Percentiles rank a stretch among this genome's conserved stretches.
phyloP scores from a whole-genome alignment of 2,888 invertebrate species.

The Drosophila mulleri region DNA sequence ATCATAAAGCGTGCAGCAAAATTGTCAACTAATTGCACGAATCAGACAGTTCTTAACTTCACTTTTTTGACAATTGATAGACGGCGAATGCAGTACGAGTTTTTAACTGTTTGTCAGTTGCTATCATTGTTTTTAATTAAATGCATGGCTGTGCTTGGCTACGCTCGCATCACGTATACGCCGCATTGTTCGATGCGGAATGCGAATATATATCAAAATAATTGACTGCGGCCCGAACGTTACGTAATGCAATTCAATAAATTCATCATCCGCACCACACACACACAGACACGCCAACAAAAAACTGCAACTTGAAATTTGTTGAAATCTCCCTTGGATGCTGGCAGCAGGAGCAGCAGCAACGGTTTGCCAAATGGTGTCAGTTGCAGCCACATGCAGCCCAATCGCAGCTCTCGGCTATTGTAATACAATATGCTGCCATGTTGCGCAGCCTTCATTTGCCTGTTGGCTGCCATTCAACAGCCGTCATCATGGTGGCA shows the following conservation, averaged over 20 bases:
- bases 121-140: slow-evolving; percentile 34
- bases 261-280: slow-evolving; percentile 23
- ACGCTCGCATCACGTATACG: slow-evolving; percentile 40
- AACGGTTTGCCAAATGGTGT: slow-evolving; percentile 51
- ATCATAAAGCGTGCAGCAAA: slow-evolving; percentile 9
- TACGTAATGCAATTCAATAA: slow-evolving; percentile 50
- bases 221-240: slow-evolving; percentile 47
- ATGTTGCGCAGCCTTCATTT: slow-evolving; percentile 22
- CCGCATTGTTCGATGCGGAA: slow-evolving; percentile 12
- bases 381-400: slow-evolving; percentile 42
- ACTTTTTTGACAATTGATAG: slow-evolving; percentile 7
- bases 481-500: slow-evolving; percentile 50
- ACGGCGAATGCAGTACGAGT: background rate
- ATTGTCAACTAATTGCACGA: slow-evolving; percentile 40
- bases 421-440: slow-evolving; percentile 64
- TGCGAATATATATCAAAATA: slow-evolving; percentile 69
- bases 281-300: background rate
- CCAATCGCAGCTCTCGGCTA: slow-evolving; percentile 24
- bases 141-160: slow-evolving; percentile 18
- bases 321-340: slow-evolving; percentile 27
- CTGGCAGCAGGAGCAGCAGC: slow-evolving; percentile 13
- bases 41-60: slow-evolving; percentile 5
- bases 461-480: slow-evolving; percentile 69
- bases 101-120: slow-evolving; percentile 4
- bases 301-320: slow-evolving; percentile 29